Evolutionary conservation across 2,888 invertebrate genomes (phyloP).

Genomic region (Mayetiola destructor): DNA sequence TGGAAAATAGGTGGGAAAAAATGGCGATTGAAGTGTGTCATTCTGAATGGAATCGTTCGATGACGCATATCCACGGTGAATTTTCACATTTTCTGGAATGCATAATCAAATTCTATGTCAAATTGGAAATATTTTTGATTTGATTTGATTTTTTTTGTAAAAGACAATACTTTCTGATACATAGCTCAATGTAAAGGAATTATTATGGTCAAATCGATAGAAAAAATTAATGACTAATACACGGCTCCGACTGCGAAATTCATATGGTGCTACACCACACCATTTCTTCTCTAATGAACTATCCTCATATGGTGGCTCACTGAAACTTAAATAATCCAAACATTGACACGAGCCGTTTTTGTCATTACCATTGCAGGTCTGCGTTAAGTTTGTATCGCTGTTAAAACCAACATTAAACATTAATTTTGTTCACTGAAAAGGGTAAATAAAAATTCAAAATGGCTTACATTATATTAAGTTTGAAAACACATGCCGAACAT

Average conservation of each 20-base stretch:
- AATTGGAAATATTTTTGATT: conserved; percentile 13
- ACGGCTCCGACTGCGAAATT: conserved; percentile 39
- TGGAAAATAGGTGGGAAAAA: conserved; percentile 51
- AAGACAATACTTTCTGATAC: conserved; percentile 41
- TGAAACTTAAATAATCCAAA: conserved; percentile 49
- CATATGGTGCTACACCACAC: conserved; percentile 38
- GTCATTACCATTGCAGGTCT: conserved; percentile 25
- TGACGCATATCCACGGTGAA: conserved; percentile 36
- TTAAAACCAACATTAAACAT: conserved; percentile 12
- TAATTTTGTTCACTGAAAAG: conserved; percentile 24
- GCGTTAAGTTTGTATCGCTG: conserved; percentile 24
- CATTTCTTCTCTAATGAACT: conserved; percentile 45
- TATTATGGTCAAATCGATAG: conserved; percentile 42
- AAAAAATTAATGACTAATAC: conserved; percentile 43
- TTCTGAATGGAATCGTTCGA: conserved; percentile 14
- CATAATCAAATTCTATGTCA: conserved; percentile 14
- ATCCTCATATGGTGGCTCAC: conserved; percentile 48
- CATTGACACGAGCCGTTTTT: conserved; percentile 33
- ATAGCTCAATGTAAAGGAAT: conserved; percentile 50
- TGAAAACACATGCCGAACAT: conserved; percentile 52
- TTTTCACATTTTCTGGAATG: conserved; percentile 41
- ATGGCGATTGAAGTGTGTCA: conserved; percentile 47
- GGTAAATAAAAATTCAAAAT: background rate
- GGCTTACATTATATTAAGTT: conserved; percentile 33
- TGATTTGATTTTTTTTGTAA: conserved; percentile 1